Conservation (phyloP, 2,113 vertebrate species). For the Bolborhynchus lineola region DNA sequence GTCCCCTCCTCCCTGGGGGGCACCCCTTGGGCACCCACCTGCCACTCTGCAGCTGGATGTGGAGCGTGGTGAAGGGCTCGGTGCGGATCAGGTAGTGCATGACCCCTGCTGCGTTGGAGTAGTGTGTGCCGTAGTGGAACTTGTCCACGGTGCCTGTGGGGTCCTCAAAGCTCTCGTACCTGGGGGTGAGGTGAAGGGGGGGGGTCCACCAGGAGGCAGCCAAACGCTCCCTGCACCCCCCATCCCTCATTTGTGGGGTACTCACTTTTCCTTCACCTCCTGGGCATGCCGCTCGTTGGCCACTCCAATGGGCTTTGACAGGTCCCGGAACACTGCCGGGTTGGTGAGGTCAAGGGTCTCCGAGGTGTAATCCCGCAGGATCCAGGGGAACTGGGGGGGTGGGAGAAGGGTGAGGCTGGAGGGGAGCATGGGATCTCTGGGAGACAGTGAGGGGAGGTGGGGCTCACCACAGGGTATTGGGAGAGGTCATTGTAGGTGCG, state of each 20-base stretch:
- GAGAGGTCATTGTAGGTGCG: conserved; percentile 97
- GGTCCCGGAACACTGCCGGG: conserved; percentile 87
- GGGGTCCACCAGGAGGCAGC: not conserved
- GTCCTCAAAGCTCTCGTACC: conserved; percentile 98
- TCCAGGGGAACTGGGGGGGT: conserved; percentile 88
- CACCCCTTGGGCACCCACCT: conserved; percentile 57
- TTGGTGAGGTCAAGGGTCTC: conserved; percentile 86
- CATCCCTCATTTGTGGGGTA: accelerated
- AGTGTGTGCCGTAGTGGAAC: conserved; percentile 98
- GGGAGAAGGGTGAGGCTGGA: not conserved
- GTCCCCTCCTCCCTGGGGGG: not conserved
- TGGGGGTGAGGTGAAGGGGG: not conserved
- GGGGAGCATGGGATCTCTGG: accelerated
- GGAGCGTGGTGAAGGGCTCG: conserved; percentile 94
- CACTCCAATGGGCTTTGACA: conserved; percentile 96
- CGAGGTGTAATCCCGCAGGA: conserved; percentile 90
- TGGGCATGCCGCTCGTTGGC: conserved; percentile 91
- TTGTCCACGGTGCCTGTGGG: conserved; percentile 91
- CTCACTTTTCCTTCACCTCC: conserved; percentile 94
- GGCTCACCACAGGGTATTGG: conserved; percentile 95
- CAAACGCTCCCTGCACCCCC: accelerated
- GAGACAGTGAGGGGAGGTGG: accelerated
- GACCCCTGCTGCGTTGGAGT: conserved; percentile 96
- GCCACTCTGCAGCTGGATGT: conserved; percentile 96
- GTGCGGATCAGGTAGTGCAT: conserved; percentile 99